Conservation (phyloP, 1,140 invertebrate species). For the Apis dorsata region DNA sequence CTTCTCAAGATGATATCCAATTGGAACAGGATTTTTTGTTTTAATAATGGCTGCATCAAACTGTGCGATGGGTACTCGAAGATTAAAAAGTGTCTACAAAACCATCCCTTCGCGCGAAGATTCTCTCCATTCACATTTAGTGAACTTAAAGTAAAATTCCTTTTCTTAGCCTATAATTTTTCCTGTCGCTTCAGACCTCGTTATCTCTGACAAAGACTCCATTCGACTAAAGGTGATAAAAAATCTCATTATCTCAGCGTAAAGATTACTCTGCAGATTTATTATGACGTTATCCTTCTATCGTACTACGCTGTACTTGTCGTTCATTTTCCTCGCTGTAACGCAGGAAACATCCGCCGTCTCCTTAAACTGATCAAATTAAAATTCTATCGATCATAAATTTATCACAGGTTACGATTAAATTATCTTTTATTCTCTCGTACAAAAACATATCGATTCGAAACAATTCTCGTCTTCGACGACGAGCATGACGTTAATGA, state of each 20-base stretch:
- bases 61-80: constrained; percentile 15
- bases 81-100: constrained; percentile 45
- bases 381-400: constrained; percentile 24
- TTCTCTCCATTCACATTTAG: constrained; percentile 48
- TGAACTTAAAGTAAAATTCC: constrained; percentile 48
- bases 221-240: constrained; percentile 50
- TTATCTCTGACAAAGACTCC: constrained; percentile 50
- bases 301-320: constrained; percentile 32
- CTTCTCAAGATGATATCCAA: not conserved
- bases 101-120: constrained; percentile 15
- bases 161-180: constrained; percentile 47
- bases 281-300: constrained; percentile 51
- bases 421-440: not conserved
- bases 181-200: constrained; percentile 45
- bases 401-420: not conserved
- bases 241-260: constrained; percentile 49
- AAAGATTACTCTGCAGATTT: constrained; percentile 51
- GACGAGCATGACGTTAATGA: not conserved
- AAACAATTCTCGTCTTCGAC: not conserved
- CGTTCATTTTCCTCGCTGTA: constrained; percentile 9
- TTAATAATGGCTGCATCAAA: constrained; percentile 33
- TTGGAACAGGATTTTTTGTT: not conserved
- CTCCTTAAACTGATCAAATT: constrained; percentile 8
- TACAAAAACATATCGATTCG: not conserved
- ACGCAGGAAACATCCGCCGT: not conserved